A percentile compares a stretch with the other conserved stretches of the same genome.
These are phyloP conservation scores for Orthosia incerta DNA, from an alignment of 2,888 invertebrate species.

Conservation along the genomic window DNA sequence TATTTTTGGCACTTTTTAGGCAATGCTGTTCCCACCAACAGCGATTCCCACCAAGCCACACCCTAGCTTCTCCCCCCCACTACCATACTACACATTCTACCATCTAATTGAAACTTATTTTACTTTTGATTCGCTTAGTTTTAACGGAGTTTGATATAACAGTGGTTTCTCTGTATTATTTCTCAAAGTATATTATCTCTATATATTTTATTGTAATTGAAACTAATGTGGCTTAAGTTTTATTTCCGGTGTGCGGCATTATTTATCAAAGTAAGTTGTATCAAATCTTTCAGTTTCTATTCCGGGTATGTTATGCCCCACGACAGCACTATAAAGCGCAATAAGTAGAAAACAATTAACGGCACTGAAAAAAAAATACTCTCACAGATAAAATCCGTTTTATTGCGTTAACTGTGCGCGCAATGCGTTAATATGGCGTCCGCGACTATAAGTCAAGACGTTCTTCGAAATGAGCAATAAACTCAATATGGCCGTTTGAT, in stretches of 20 bases:
- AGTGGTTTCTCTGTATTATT: too few relatives aligned
- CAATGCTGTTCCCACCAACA: too few relatives aligned
- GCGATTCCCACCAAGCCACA: too few relatives aligned
- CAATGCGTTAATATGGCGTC: conserved; percentile 66
- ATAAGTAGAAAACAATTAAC: conserved; percentile 26
- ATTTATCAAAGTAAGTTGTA: too few relatives aligned
- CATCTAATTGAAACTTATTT: not conserved
- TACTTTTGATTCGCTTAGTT: not conserved
- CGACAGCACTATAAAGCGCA: conserved; percentile 23
- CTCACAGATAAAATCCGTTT: conserved; percentile 46
- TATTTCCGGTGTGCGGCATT: too few relatives aligned
- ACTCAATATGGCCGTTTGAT: conserved; percentile 68
- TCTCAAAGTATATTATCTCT: too few relatives aligned
- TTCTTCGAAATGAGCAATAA: conserved; percentile 73
- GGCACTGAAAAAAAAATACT: conserved; percentile 35
- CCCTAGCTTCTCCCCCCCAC: too few relatives aligned
- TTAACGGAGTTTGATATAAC: not conserved
- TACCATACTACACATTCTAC: too few relatives aligned
- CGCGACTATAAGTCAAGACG: conserved; percentile 68
- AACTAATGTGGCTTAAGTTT: not conserved
- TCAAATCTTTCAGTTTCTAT: not conserved
- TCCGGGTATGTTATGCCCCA: not conserved
- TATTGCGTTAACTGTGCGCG: conserved; percentile 46
- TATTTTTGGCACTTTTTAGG: too few relatives aligned
- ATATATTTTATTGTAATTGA: not conserved